Percentiles rank a stretch among this genome's conserved stretches.
These are phyloP conservation scores for Margaritifera margaritifera DNA, from an alignment of 2,888 invertebrate species.

Conservation along the genomic window DNA sequence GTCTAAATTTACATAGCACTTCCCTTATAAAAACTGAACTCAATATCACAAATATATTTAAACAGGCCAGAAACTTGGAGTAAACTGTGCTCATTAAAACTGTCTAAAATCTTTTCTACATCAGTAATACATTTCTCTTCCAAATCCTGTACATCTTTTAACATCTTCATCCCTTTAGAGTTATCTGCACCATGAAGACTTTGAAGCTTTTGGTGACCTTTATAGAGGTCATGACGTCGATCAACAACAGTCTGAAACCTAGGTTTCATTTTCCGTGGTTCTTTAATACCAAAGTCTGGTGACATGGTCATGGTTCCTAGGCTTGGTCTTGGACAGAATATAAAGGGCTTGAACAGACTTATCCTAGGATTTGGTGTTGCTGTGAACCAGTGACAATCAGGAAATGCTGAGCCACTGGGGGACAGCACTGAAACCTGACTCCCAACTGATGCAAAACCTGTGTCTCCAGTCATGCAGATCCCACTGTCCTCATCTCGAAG, in stretches of 20 bases:
- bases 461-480: conserved; percentile 75
- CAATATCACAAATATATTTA: conserved; percentile 72
- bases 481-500: conserved; percentile 76
- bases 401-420: conserved; percentile 71
- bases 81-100: conserved; percentile 61
- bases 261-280: conserved; percentile 67
- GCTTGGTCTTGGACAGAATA: conserved; percentile 69
- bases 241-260: conserved; percentile 70
- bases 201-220: conserved; percentile 77
- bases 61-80: conserved; percentile 71
- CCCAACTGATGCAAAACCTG: conserved; percentile 72
- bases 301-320: conserved; percentile 76
- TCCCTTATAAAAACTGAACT: conserved; percentile 74
- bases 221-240: conserved; percentile 78
- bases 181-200: conserved; percentile 40
- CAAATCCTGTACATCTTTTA: conserved; percentile 72
- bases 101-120: conserved; percentile 66
- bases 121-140: conserved; percentile 72
- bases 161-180: conserved; percentile 52
- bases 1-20: neutral
- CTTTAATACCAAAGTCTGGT: conserved; percentile 70
- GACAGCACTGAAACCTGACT: conserved; percentile 78
- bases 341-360: conserved; percentile 87
- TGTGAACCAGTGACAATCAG: conserved; percentile 84
- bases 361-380: conserved; percentile 84